Conservation (phyloP, 2,797 vertebrate species). For the Coccyzus lansbergi region DNA sequence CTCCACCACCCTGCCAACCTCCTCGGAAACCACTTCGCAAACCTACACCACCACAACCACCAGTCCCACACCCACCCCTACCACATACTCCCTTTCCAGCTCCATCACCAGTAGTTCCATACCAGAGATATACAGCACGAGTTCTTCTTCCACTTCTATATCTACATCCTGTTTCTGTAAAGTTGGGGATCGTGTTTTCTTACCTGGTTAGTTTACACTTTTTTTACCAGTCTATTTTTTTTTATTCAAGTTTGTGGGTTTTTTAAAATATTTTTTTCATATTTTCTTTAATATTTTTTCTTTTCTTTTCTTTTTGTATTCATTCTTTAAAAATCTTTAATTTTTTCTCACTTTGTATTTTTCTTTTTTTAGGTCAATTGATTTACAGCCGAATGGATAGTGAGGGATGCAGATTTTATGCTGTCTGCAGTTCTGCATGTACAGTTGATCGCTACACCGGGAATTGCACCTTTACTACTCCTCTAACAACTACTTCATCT, state of each 20-base stretch:
- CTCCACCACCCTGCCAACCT: too few relatives aligned
- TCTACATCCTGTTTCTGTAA: constrained; percentile 28
- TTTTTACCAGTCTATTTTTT: rapidly evolving
- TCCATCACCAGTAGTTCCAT: rapidly evolving
- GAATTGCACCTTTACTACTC: constrained; percentile 44
- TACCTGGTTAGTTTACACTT: neutral
- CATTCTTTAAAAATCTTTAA: rapidly evolving
- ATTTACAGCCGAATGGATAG: constrained; percentile 79
- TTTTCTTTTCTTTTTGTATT: too few relatives aligned
- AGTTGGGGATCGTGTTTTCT: neutral
- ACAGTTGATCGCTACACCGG: constrained; percentile 32
- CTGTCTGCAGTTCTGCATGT: constrained; percentile 76
- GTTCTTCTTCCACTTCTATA: rapidly evolving
- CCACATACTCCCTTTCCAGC: rapidly evolving
- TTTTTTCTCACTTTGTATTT: rapidly evolving
- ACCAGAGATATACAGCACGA: rapidly evolving
- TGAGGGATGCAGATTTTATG: constrained; percentile 75
- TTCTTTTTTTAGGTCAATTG: constrained; percentile 25
- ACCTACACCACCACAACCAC: too few relatives aligned
- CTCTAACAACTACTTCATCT: neutral
- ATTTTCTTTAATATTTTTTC: too few relatives aligned
- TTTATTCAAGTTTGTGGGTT: too few relatives aligned
- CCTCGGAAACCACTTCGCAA: too few relatives aligned
- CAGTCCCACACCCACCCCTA: too few relatives aligned
- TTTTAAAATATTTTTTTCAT: rapidly evolving